Evolutionary conservation across 2,113 vertebrate species (phyloP), one percentile per base, ranked within the genome.

Genomic region (Steatornis caripensis): DNA sequence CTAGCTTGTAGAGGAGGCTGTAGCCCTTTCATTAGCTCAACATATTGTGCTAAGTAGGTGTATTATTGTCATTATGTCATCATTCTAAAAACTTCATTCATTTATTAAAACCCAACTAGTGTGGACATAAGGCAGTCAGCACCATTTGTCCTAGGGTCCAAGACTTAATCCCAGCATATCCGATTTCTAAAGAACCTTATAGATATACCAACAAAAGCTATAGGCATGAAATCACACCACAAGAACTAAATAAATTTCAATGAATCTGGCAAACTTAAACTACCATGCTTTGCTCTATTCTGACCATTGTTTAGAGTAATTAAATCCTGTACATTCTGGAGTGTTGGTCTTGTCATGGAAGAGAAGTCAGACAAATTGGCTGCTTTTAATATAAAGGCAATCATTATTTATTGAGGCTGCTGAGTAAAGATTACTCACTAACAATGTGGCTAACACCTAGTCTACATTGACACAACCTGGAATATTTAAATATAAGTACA

Each of bases 1-100:
- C n/a, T n/a, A n/a, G n/a, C n/a, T n/a, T n/a, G n/a, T n/a, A n/a
- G n/a, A n/a, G n/a, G n/a, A n/a, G n/a, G n/a, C n/a, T n/a, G n/a
- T n/a, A n/a, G n/a, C n/a, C n/a, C n/a, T n/a, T n/a, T n/a, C n/a
- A n/a, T 23, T 91, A 51, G 8, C 5, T 53, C 20, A 74, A 57
- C 1, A 9, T 9, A 30, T 6, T 39, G 3, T 46, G 18, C 4
- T n/a, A 39, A 6, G 23, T 29, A 75, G 11, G 4, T 58, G 3
- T 9, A 17, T 41, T 66, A 57, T 36, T 48, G 10, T 30, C 15
- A 84, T 51, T 45, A 39, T 15, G 4, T 1, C 8, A 6, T 75
- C 29, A 32, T 54, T 66, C 15, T 85, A 57, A 39, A 90, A 88
- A 13, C 1, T 15, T 23, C 1, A 3, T 61, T 45, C 5, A 36